Evolutionary conservation across 2,888 invertebrate species (phyloP).

Genomic region (Acanthosepion esculentum): DNA sequence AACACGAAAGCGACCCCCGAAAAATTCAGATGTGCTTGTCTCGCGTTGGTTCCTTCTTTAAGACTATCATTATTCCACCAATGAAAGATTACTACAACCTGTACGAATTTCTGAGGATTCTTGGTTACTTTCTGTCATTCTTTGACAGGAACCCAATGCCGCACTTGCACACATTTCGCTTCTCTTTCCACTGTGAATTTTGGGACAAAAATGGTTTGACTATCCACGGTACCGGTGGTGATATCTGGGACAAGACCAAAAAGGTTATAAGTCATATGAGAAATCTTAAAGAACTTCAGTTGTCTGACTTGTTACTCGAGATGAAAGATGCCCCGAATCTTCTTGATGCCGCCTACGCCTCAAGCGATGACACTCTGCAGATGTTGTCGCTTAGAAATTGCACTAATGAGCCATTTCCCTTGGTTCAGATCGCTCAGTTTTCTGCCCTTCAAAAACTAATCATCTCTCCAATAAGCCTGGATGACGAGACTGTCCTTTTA

Average conservation of each 20-base stretch:
- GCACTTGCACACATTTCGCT: slow-evolving; percentile 76
- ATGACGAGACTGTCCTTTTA: slow-evolving; percentile 82
- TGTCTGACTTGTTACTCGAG: slow-evolving; percentile 84
- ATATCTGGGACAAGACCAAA: slow-evolving; percentile 70
- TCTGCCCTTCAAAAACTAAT: slow-evolving; percentile 81
- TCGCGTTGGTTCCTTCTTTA: slow-evolving; percentile 81
- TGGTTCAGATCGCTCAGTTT: slow-evolving; percentile 85
- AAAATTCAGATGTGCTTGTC: slow-evolving; percentile 80
- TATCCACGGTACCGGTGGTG: slow-evolving; percentile 86
- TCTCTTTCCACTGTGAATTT: slow-evolving; percentile 81
- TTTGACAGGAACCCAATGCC: slow-evolving; percentile 67
- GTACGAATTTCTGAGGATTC: slow-evolving; percentile 87
- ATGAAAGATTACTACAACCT: slow-evolving; percentile 87
- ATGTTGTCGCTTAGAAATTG: slow-evolving; percentile 84
- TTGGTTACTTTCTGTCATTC: slow-evolving; percentile 83
- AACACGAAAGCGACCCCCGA: slow-evolving; percentile 77
- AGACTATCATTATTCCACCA: slow-evolving; percentile 82
- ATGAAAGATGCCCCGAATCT: slow-evolving; percentile 81
- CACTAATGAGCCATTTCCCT: slow-evolving; percentile 82
- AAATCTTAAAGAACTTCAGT: slow-evolving; percentile 80
- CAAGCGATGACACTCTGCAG: slow-evolving; percentile 80
- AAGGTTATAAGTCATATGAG: slow-evolving; percentile 82
- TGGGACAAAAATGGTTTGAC: slow-evolving; percentile 61
- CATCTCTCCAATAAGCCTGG: slow-evolving; percentile 81
- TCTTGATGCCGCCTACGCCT: slow-evolving; percentile 81